A percentile compares a stretch with the other conserved stretches of the same genome.
These are phyloP conservation scores for Hirundo rustica DNA, from an alignment of 2,797 vertebrate species.

Conservation along the genomic window DNA sequence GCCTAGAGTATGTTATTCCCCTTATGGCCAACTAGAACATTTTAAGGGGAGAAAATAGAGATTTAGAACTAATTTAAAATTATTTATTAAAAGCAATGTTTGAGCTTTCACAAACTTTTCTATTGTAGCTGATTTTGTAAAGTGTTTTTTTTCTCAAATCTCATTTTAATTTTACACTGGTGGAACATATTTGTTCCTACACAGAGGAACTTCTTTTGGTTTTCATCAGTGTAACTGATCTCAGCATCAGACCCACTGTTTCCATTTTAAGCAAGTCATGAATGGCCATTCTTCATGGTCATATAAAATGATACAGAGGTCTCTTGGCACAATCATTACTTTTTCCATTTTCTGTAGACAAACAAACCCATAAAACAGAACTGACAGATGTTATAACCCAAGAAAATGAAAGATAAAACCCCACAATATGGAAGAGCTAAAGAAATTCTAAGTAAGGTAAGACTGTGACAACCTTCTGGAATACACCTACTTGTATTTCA, in stretches of 20 bases:
- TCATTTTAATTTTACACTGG: background rate
- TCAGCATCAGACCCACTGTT: background rate
- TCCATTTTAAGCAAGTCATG: conserved; percentile 24
- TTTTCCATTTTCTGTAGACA: conserved; percentile 69
- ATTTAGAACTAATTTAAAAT: background rate
- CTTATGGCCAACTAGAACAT: background rate
- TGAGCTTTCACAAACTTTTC: background rate
- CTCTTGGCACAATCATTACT: conserved; percentile 51
- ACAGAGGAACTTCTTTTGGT: background rate
- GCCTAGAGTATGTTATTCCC: background rate
- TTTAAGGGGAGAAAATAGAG: background rate
- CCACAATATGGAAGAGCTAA: background rate
- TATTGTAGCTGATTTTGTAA: background rate
- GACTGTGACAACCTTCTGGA: background rate
- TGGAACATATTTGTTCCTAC: background rate
- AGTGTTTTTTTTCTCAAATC: background rate
- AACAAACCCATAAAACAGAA: conserved; percentile 63
- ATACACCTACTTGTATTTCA: background rate
- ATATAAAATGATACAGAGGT: conserved; percentile 59
- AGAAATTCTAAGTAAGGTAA: conserved; percentile 35
- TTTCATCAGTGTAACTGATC: background rate
- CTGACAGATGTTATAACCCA: conserved; percentile 58
- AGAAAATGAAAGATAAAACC: conserved; percentile 58
- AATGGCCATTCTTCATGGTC: conserved; percentile 39
- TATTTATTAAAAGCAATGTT: background rate